Evolutionary conservation across 1,140 invertebrate species (phyloP).

Genomic region (Drosophila littoralis): DNA sequence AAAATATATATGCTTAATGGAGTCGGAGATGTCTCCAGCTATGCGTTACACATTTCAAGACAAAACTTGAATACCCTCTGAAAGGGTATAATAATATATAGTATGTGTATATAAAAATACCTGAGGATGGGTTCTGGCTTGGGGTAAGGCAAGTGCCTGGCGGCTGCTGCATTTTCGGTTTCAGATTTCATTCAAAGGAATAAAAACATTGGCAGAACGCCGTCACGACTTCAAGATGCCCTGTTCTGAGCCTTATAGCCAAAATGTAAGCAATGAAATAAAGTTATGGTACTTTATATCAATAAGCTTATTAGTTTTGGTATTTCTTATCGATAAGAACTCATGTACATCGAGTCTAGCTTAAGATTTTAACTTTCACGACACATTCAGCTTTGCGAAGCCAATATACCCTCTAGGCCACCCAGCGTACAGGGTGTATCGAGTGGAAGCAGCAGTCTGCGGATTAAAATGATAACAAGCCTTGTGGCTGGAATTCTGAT

Average conservation of each 20-base stretch:
- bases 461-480: constrained; percentile 82
- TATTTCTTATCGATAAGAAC: no score
- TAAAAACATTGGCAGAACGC: not conserved
- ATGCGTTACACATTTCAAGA: no score
- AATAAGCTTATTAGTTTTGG: no score
- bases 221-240: constrained; percentile 21
- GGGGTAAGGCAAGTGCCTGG: constrained; percentile 33
- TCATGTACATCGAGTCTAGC: no score
- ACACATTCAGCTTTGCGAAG: no score
- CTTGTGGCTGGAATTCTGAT: constrained; percentile 41
- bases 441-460: constrained; percentile 7
- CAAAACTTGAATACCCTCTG: no score
- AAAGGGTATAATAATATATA: no score
- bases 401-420: not conserved
- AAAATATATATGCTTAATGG: no score
- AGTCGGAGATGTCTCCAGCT: no score
- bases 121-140: constrained; percentile 10
- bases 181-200: constrained; percentile 81
- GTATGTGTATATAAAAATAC: not conserved
- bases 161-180: constrained; percentile 56
- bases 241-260: not conserved
- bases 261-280: no score
- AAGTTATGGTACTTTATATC: no score
- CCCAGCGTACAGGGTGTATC: not conserved
- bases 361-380: no score